Percentiles rank a stretch among this genome's conserved stretches.
phyloP scores from a whole-genome alignment of 2,113 vertebrate species.

The Probosciger aterrimus region DNA sequence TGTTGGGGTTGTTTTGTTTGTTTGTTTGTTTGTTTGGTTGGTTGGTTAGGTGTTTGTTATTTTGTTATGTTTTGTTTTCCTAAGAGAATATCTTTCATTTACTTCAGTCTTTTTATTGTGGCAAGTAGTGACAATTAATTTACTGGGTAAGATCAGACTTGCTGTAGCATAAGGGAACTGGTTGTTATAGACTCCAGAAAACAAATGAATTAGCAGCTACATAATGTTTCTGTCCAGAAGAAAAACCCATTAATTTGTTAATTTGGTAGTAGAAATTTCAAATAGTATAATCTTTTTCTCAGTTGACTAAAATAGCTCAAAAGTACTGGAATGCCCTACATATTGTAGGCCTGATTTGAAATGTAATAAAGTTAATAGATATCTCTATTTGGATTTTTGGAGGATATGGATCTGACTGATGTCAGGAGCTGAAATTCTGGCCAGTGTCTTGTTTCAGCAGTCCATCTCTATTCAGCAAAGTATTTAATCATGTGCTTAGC shows the following conservation, averaged over 20 bases:
- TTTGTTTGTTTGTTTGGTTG: fast-evolving
- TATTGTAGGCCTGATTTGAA: background rate
- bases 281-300: background rate
- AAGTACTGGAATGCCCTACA: background rate
- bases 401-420: background rate
- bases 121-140: background rate
- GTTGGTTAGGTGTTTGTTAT: background rate
- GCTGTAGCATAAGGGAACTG: background rate
- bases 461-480: background rate
- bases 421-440: background rate
- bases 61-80: background rate
- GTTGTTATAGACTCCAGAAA: background rate
- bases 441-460: background rate
- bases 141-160: background rate
- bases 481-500: background rate
- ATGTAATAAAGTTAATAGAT: background rate
- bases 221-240: background rate
- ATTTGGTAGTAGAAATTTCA: background rate
- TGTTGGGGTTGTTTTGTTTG: background rate
- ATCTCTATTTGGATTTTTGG: background rate
- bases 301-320: background rate
- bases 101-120: background rate
- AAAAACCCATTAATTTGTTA: background rate
- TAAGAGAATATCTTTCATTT: background rate
- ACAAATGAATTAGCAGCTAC: background rate